Base-by-base conservation (phyloP, 1,140 invertebrate species). In the Latrodectus geometricus region DNA sequence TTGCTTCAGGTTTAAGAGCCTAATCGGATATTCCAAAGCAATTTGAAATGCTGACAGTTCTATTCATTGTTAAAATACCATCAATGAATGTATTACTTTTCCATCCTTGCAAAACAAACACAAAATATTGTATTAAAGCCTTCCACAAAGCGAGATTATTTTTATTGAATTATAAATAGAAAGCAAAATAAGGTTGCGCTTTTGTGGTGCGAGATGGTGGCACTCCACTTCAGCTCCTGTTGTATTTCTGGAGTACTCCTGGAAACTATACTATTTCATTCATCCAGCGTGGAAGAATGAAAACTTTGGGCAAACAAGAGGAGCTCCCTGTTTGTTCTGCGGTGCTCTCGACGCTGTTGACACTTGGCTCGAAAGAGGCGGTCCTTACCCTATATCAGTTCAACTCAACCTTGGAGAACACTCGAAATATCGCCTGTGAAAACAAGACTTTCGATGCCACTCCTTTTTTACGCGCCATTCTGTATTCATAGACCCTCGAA, bases 381-480 rank as follows among this genome's bases (percentile, higher is more conserved):
- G 54, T 61, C 54, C 11, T 61, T 61, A 14, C 54, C 11, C 11
- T 61, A 61, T 61, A 14, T 17, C 54, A 17, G n/a, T 69, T 69
- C 68, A 11, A 23, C 20, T 23, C 21, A 20, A 20, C 4, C n/a
- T 4, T 69, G n/a, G 20, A 20, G 68, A 23, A 11, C 20, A n/a
- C 68, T 69, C 68, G 20, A 69, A 69, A 69, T 69, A 69, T 69
- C 68, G 68, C 68, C 68, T 69, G 68, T 4, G 11, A 69, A 69
- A 69, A 69, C 68, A 69, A 69, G 8, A n/a, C 68, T 23, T 20
- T 9, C 35, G 9, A 69, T n/a, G 21, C 68, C 68, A n/a, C 17
- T 61, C 54, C 54, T 61, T 61, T 61, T 61, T 61, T 61, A 0
- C 54, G 54, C 11, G 54, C 54, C 54, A 61, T 61, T 61, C 17